These are phyloP conservation scores for Pimephales promelas DNA, from an alignment of 2,113 vertebrate genomes.

Conservation along the genomic window DNA sequence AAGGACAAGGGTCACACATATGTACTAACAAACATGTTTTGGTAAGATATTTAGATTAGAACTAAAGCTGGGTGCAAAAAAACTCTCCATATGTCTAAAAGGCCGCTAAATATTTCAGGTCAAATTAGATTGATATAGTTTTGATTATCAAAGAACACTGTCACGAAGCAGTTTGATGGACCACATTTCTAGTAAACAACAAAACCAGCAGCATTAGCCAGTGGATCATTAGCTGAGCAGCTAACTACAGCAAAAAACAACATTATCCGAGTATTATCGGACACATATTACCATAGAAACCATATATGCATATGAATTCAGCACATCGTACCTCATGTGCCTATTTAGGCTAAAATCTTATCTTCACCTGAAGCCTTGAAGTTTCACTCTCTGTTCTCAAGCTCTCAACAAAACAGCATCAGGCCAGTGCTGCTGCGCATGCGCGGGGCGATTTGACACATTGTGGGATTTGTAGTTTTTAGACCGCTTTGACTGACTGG, in stretches of 20 bases:
- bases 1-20: neutral
- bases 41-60: neutral
- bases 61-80: neutral
- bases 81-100: neutral
- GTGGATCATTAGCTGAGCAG: constrained; percentile 29
- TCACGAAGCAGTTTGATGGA: neutral
- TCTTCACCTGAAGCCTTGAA: constrained; percentile 32
- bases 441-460: neutral
- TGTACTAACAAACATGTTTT: neutral
- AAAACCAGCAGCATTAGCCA: constrained; percentile 21
- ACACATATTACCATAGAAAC: neutral
- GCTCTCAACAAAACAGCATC: constrained; percentile 64
- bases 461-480: constrained; percentile 37
- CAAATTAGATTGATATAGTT: neutral
- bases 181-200: constrained; percentile 22
- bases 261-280: neutral
- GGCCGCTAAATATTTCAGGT: neutral
- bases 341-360: constrained; percentile 44
- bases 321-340: constrained; percentile 71
- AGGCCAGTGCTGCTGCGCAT: constrained; percentile 45
- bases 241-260: neutral
- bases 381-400: constrained; percentile 50
- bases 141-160: neutral
- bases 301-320: too few species aligned
- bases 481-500: neutral